Conservation (phyloP, 1,140 invertebrate genomes). For the Metaphire vulgaris region DNA sequence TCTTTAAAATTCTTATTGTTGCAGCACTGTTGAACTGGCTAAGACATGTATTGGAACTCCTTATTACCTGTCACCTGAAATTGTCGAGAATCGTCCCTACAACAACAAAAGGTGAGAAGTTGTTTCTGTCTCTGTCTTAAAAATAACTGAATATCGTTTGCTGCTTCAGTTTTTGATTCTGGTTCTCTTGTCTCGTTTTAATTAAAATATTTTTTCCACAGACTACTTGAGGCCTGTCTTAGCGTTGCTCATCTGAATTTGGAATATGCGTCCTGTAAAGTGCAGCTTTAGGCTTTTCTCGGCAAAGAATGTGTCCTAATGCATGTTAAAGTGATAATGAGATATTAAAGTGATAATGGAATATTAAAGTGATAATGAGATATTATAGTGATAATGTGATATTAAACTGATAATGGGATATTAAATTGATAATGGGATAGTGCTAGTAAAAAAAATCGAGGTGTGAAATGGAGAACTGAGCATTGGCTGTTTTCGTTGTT, state of each 20-base stretch:
- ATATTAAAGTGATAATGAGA: no score
- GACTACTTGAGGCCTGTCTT: background rate
- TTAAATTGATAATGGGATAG: no score
- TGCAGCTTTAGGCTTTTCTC: background rate
- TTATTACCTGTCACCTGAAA: slow-evolving; percentile 57
- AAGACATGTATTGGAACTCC: slow-evolving; percentile 56
- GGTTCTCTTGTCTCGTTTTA: background rate
- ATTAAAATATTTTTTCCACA: background rate
- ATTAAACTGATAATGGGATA: no score
- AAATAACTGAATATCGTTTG: background rate
- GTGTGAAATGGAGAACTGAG: no score
- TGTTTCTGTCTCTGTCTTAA: background rate
- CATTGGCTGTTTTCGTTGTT: no score
- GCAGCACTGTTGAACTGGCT: slow-evolving; percentile 47
- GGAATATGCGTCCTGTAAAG: background rate
- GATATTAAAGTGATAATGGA: no score
- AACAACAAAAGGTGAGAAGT: slow-evolving; percentile 41
- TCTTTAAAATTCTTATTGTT: no score
- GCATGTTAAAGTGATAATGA: no score
- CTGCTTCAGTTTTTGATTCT: background rate
- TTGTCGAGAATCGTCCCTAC: slow-evolving; percentile 54
- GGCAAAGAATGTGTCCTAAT: no score
- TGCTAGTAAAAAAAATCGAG: no score
- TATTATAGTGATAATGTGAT: no score
- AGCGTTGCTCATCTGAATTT: no score